Evolutionary conservation across 2,797 vertebrate genomes (phyloP).

Genomic region (Enteromius viviparus): DNA sequence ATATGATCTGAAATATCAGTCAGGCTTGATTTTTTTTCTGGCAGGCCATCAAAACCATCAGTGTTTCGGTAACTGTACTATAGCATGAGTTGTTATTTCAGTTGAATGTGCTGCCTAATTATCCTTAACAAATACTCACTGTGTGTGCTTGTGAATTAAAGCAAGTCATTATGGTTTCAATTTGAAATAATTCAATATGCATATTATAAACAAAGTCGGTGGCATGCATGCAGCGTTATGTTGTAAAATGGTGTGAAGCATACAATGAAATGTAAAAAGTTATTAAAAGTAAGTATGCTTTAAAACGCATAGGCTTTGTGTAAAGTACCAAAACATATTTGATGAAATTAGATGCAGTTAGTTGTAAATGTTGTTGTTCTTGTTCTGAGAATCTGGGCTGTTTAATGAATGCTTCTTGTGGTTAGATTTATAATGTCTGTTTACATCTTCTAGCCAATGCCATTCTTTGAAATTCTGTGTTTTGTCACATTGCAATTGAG

Average conservation of each 20-base stretch:
- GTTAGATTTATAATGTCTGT: slow-evolving; percentile 16
- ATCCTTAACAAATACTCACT: slow-evolving; percentile 30
- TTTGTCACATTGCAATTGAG: slow-evolving; percentile 5
- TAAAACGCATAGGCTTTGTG: background rate
- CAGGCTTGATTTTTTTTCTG: slow-evolving; percentile 26
- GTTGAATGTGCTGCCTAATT: background rate
- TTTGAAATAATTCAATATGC: background rate
- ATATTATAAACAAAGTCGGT: background rate
- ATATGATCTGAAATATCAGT: slow-evolving; percentile 16
- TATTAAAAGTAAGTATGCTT: background rate
- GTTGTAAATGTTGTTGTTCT: background rate
- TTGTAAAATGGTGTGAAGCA: background rate
- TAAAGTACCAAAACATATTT: background rate
- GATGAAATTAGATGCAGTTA: slow-evolving; percentile 9
- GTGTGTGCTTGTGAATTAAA: background rate
- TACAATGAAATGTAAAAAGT: background rate
- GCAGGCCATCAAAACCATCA: slow-evolving; percentile 61
- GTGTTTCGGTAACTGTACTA: slow-evolving; percentile 57
- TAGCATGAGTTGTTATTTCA: slow-evolving; percentile 41
- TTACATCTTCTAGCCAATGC: slow-evolving; percentile 6
- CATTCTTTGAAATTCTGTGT: slow-evolving; percentile 12
- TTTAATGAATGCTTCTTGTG: slow-evolving; percentile 22
- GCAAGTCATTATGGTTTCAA: background rate
- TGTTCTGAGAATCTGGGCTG: slow-evolving; percentile 1
- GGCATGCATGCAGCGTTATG: background rate